Percentiles rank a stretch among this genome's conserved stretches.
phyloP scores from a whole-genome alignment of 2,113 vertebrate genomes.

The Chlorodrepanis virens region DNA sequence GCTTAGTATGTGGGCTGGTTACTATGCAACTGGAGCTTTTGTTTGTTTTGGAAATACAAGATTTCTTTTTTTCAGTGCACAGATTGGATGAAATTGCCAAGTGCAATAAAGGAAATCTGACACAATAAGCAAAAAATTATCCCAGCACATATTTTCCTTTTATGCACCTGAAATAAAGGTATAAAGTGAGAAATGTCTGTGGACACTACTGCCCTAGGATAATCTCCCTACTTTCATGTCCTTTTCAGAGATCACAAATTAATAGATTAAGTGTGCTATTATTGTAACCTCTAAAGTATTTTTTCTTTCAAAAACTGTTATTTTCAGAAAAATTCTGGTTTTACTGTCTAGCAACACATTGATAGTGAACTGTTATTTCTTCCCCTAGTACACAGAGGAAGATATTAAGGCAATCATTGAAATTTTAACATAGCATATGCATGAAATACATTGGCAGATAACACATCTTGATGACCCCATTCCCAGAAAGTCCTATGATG shows the following conservation, averaged over 20 bases:
- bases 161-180: neutral
- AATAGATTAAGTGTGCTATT: neutral
- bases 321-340: neutral
- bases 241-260: neutral
- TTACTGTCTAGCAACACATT: neutral
- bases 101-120: neutral
- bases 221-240: neutral
- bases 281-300: neutral
- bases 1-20: neutral
- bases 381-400: neutral
- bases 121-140: slow-evolving; percentile 24
- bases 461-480: neutral
- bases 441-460: neutral
- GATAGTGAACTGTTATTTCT: neutral
- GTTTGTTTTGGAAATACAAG: slow-evolving; percentile 20
- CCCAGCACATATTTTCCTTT: neutral
- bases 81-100: slow-evolving; percentile 5
- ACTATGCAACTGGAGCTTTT: slow-evolving; percentile 25
- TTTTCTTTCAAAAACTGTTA: neutral
- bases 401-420: neutral
- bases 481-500: neutral
- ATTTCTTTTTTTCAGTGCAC: neutral
- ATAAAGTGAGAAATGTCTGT: neutral
- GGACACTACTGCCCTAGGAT: neutral
- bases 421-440: neutral